phyloP scores from a whole-genome alignment of 2,888 invertebrate genomes.

The Drosophila subsilvestris region DNA sequence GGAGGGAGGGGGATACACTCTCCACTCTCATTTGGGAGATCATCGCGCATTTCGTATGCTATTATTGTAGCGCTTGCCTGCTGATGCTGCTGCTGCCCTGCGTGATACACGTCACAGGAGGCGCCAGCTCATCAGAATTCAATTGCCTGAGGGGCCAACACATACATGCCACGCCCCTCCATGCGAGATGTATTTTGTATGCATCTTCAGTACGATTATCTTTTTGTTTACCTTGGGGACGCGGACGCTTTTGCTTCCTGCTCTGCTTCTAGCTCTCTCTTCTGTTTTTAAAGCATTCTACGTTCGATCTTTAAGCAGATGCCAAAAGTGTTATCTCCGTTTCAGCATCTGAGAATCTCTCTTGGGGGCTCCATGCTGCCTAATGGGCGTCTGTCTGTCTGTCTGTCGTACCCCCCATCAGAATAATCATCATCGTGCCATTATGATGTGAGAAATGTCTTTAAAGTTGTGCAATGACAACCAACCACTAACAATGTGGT shows the following conservation, averaged over 20 bases:
- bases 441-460: conserved; percentile 45
- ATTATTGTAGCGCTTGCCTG: conserved; percentile 64
- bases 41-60: conserved; percentile 62
- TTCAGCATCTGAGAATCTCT: conserved; percentile 15
- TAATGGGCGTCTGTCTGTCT: conserved; percentile 35
- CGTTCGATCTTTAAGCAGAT: conserved; percentile 26
- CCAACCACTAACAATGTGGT: conserved; percentile 45
- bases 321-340: conserved; percentile 20
- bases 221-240: conserved; percentile 22
- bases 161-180: neutral
- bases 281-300: conserved; percentile 15
- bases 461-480: conserved; percentile 63
- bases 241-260: neutral
- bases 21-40: conserved; percentile 48
- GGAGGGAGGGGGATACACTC: neutral
- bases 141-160: conserved; percentile 57
- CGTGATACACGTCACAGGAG: conserved; percentile 67
- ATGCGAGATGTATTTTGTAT: conserved; percentile 26
- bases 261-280: neutral
- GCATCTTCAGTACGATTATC: conserved; percentile 36
- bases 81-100: conserved; percentile 14
- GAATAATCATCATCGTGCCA: conserved; percentile 11
- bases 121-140: conserved; percentile 77
- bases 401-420: conserved; percentile 38
- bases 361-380: conserved; percentile 19